Base-by-base conservation (phyloP, 1,140 invertebrate species). In the Papilio xuthus region DNA sequence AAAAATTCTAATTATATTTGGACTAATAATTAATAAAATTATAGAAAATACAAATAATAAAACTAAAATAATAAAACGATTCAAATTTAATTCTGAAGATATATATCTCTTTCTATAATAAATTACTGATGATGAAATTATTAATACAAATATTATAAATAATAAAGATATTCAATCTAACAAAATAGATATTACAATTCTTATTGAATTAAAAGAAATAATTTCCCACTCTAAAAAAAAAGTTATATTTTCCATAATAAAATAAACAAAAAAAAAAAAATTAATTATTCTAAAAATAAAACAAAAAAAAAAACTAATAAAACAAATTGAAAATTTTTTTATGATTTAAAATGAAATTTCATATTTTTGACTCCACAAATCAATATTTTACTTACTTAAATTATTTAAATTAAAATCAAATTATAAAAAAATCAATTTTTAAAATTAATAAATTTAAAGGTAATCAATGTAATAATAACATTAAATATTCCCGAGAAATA, bases 1-100 rank as follows among this genome's bases (percentile, higher is more conserved):
- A 89, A 96, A 94, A 95, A 96, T 96, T 87, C 93, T 95, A 93
- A 96, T 91, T 91, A 96, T 91, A 95, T 96, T 96, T 82, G 95
- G 94, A 12, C 95, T 95, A 90, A 96, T 92, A 96, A 96, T 95
- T 94, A 96, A 94, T 85, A 96, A 91, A 84, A 96, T 90, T 94
- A 96, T 96, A n/a, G 95, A 96, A 70, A 95, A 84, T 85, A 96
- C 93, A 95, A 96, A 96, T 91, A 96, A 90, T 85, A 95, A 88
- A 80, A 96, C 94, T 90, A 96, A 94, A 88, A 91, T 89, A 90
- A 94, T 94, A 94, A 95, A 96, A n/a, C 95, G 95, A 89, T 94
- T 92, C 78, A 94, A 86, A 94, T 88, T 89, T 87, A 86, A 84
- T 93, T 94, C 95, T 28, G 69, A 81, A 41, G 0, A 26, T 94